Evolutionary conservation across 35 echinoderm and acorn worm genomes (phyloP).

Genomic region (Chiridota heheva): DNA sequence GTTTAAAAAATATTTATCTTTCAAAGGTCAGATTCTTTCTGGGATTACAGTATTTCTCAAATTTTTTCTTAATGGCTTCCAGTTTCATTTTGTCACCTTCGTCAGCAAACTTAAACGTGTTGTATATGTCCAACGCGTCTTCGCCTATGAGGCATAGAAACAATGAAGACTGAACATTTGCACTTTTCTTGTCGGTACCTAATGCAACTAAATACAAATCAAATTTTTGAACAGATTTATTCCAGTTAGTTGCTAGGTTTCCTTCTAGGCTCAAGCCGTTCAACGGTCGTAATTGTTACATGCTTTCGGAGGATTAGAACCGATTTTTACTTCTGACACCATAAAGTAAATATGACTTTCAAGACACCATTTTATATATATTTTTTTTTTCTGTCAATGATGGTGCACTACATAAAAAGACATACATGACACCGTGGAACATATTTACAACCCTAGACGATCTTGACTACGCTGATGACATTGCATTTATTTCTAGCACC

Average conservation of each 20-base stretch:
- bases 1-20: slow-evolving; percentile 22
- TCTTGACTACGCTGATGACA: no score
- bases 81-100: neutral
- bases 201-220: slow-evolving; percentile 43
- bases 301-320: neutral
- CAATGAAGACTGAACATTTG: slow-evolving; percentile 34
- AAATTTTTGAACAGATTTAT: slow-evolving; percentile 32
- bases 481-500: no score
- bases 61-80: neutral
- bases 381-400: no score
- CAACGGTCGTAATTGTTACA: neutral
- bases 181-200: slow-evolving; percentile 41
- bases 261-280: slow-evolving; percentile 10
- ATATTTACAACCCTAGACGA: no score
- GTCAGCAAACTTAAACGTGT: slow-evolving; percentile 41
- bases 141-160: slow-evolving; percentile 64
- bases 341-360: no score
- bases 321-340: slow-evolving; percentile 19
- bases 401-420: no score
- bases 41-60: neutral
- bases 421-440: no score
- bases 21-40: neutral
- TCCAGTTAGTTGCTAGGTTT: slow-evolving; percentile 25
- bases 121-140: slow-evolving; percentile 59
- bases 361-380: no score